Conservation (phyloP, 1,140 invertebrate species). For the Drosophila pandora region DNA sequence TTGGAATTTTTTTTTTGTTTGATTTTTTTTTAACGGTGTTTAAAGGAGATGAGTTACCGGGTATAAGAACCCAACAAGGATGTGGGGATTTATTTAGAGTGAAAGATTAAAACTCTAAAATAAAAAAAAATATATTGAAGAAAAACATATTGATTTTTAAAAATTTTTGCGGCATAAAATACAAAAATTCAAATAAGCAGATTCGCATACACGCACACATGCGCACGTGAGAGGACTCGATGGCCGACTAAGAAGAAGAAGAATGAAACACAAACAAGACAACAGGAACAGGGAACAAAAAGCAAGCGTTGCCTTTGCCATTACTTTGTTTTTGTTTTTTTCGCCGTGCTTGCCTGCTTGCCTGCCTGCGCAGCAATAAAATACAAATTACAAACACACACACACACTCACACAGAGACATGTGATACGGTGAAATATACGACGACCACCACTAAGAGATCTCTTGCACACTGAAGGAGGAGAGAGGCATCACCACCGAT, state of each 20-base stretch:
- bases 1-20: background rate
- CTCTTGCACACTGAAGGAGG: constrained; percentile 23
- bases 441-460: constrained; percentile 57
- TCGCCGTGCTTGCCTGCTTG: background rate
- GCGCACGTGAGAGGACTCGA: background rate
- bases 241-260: background rate
- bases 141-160: background rate
- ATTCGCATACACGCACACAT: background rate
- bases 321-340: constrained; percentile 22
- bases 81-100: too few relatives aligned
- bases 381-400: constrained; percentile 55
- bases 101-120: background rate
- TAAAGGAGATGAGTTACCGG: background rate
- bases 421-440: constrained; percentile 64
- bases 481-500: background rate
- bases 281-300: background rate
- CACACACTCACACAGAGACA: constrained; percentile 30
- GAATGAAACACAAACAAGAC: background rate
- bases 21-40: background rate
- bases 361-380: constrained; percentile 69
- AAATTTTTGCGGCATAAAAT: background rate
- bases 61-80: background rate
- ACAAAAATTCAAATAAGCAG: background rate
- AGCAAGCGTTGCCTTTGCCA: background rate
- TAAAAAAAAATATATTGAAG: background rate